These are phyloP conservation scores for Thalassarche chlororhynchos DNA, from an alignment of 2,113 vertebrate species.

Conservation along the genomic window DNA sequence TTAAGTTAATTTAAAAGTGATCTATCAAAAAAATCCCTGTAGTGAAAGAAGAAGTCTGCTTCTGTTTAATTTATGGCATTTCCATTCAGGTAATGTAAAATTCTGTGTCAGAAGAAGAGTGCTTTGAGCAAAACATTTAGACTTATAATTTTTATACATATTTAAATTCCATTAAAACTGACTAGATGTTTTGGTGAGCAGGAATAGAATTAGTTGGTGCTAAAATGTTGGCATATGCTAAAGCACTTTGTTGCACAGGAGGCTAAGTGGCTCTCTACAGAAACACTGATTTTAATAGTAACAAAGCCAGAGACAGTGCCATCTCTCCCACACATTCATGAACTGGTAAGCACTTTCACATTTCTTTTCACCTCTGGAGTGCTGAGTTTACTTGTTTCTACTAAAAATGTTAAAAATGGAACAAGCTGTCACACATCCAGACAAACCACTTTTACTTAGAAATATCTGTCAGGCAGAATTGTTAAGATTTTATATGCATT, in stretches of 20 bases:
- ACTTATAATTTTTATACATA: neutral
- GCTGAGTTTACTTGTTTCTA: neutral
- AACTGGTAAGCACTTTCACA: neutral
- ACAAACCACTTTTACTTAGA: neutral
- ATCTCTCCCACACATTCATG: neutral
- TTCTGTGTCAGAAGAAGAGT: neutral
- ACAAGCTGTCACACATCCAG: neutral
- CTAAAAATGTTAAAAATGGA: neutral
- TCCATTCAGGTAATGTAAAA: neutral
- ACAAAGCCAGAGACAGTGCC: neutral
- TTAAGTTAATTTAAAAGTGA: neutral
- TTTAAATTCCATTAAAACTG: neutral
- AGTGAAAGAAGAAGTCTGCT: neutral
- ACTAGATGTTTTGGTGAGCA: neutral
- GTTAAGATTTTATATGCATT: neutral
- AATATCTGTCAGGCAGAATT: neutral
- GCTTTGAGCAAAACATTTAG: neutral
- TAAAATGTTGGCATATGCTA: neutral
- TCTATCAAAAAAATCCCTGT: neutral
- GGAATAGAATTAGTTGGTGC: neutral
- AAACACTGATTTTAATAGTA: neutral
- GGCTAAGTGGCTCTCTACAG: neutral
- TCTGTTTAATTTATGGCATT: neutral
- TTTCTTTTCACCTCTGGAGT: neutral
- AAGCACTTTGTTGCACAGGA: neutral